Percentiles rank a stretch among this genome's conserved stretches.
Conservation (phyloP, 2,113 vertebrate species). For the Ceyx melanurus region DNA sequence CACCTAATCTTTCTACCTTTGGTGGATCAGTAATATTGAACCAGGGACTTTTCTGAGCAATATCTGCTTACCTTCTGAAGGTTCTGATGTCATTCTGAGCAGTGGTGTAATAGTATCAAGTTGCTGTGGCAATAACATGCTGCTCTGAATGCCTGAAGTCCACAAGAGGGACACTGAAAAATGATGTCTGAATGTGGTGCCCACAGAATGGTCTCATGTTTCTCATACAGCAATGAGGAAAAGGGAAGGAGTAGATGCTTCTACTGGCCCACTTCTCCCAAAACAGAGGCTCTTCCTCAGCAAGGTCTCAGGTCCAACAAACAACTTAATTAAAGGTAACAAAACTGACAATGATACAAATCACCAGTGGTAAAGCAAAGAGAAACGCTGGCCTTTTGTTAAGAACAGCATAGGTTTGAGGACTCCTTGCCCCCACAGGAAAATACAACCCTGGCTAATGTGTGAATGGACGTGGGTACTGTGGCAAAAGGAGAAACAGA, state of each 20-base stretch:
- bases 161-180: not conserved
- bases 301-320: not conserved
- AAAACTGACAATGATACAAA: not conserved
- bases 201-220: not conserved
- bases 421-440: not conserved
- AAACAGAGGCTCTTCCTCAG: not conserved
- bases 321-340: not conserved
- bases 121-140: not conserved
- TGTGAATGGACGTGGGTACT: not conserved
- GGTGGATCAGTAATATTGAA: not conserved
- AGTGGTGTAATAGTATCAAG: not conserved
- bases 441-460: not conserved
- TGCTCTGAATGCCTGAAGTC: not conserved
- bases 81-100: not conserved
- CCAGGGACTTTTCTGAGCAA: not conserved
- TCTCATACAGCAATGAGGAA: not conserved
- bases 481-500: not conserved
- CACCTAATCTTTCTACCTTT: not conserved
- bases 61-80: not conserved
- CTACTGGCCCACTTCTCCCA: not conserved
- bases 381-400: not conserved
- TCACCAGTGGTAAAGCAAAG: not conserved
- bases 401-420: not conserved
- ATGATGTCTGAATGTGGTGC: not conserved
- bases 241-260: not conserved